A percentile compares a stretch with the other conserved stretches of the same genome.
Conservation (phyloP, 2,113 vertebrate genomes). For the Stigmatopora nigra region DNA sequence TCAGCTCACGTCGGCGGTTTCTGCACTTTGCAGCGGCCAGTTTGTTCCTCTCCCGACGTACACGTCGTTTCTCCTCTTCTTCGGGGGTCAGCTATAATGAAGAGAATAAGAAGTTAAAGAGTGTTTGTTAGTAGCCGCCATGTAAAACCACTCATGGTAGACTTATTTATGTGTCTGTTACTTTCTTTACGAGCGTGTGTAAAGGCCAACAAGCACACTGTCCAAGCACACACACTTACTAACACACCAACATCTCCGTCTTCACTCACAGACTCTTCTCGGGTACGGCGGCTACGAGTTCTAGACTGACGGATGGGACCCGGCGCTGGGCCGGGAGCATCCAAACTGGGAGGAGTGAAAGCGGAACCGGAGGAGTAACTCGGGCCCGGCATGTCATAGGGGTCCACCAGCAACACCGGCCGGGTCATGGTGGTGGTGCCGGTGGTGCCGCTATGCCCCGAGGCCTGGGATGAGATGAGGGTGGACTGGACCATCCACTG, state of each 20-base stretch:
- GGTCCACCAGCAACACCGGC: slow-evolving; percentile 75
- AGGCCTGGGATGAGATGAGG: slow-evolving; percentile 89
- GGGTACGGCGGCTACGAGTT: slow-evolving; percentile 74
- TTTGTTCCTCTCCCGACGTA: slow-evolving; percentile 88
- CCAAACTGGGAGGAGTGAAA: slow-evolving; percentile 63
- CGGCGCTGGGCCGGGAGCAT: slow-evolving; percentile 65
- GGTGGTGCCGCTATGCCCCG: slow-evolving; percentile 73
- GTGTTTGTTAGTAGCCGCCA: slow-evolving; percentile 1
- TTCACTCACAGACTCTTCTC: slow-evolving; percentile 85
- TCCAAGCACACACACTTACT: slow-evolving; percentile 62
- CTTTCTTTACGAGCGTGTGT: neutral
- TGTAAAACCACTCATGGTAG: neutral
- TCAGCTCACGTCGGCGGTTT: slow-evolving; percentile 88
- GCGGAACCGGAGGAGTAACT: slow-evolving; percentile 78
- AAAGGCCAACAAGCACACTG: slow-evolving; percentile 37
- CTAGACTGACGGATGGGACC: slow-evolving; percentile 72
- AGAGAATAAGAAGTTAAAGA: slow-evolving; percentile 2
- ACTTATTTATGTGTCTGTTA: neutral
- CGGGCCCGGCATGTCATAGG: slow-evolving; percentile 85
- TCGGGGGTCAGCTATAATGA: slow-evolving; percentile 80
- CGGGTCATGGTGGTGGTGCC: slow-evolving; percentile 69
- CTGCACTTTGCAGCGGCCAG: slow-evolving; percentile 91
- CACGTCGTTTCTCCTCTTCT: slow-evolving; percentile 88
- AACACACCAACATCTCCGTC: slow-evolving; percentile 71
- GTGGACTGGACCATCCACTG: slow-evolving; percentile 97